Base-by-base conservation (phyloP, 2,888 invertebrate species). In the Fissipunctia ypsillon region DNA sequence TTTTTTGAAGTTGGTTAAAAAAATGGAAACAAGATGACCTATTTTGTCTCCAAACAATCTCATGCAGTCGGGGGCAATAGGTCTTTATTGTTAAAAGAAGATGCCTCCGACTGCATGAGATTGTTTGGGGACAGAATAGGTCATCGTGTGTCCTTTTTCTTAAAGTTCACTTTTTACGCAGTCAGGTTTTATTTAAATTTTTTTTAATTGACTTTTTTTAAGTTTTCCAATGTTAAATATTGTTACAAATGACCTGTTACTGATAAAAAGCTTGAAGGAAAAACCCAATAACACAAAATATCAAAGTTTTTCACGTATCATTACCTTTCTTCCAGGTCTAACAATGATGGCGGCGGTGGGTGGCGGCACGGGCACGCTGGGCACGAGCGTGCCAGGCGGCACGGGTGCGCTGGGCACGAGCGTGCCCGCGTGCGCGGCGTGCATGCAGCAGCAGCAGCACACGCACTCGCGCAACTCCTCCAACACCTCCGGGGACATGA, bases 381-480 rank as follows among this genome's bases (percentile, higher is more conserved):
- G 67, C 35, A 25, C n/a, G 43, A 10, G 31, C 22, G 66, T n/a
- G 69, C 54, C 65, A n/a, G n/a, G n/a, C n/a, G n/a, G 31, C 38
- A 9, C 56, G 52, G 52, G 25, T 25, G 6, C 22, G 52, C 19
- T 22, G 57, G 28, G 28, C 16, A 10, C 22, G 38, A 16, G 31
- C 25, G 68, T 22, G 65, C 43, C 64, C 41, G 22, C 82, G 63
- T 91, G 92, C 86, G 92, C 91, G 69, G 90, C 93, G 73, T 95
- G 94, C 84, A 83, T 91, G 85, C 93, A 94, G 85, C 94, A 91
- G 88, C 83, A 84, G 72, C 94, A 94, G 85, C 96, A 96, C 88
- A 97, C 97, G 78, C 98, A 98, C 95, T 98, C 98, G 72, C 95
- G 98, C 85, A 98, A 98, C 96, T 98, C 98, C 85, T 98, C 98